Base-by-base conservation (phyloP, 2,797 vertebrate species). In the Myoxocephalus aenaeus region DNA sequence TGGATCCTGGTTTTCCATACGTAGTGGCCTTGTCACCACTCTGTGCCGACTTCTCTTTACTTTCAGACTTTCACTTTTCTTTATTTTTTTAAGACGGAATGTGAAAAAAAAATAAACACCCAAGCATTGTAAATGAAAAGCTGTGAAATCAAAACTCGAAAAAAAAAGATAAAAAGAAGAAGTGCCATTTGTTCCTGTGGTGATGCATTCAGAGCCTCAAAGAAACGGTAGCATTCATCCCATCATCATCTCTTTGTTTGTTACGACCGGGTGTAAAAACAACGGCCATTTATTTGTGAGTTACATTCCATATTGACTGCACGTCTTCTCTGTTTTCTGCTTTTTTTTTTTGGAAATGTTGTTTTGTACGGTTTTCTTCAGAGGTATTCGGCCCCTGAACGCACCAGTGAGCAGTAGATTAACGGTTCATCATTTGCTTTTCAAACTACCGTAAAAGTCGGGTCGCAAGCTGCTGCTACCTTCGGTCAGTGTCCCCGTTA, bases 1-100 rank as follows among this genome's bases (percentile, higher is more conserved):
- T 48, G 1, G 59, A 78, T 69, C 54, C 20, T 70, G 4, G 34
- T 77, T 88, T 79, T 79, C 66, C 83, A 75, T 86, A 91, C 86
- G 89, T 89, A 91, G 91, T 92, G 92, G 95, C 94, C 95, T 96
- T 95, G 92, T 92, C 83, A 94, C 94, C 95, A 90, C 92, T 90
- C 77, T 92, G 95, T 96, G 95, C 95, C 95, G 91, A 70, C 88
- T 91, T 48, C 74, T 83, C 83, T 88, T 90, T 87, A 87, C 87
- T 72, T 79, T 90, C 81, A 42, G 40, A 42, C 40, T 81, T 89
- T 90, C 79, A 83, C 91, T 83, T 94, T 95, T 94, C 87, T 86
- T 87, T 81, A 82, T 84, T 42, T 53, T 54, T 54, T 54, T 25
- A 25, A 54, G 74, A 76, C 92, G 87, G 79, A 93, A 93, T 92